Evolutionary conservation across 2,888 invertebrate species (phyloP), one percentile per base, ranked within the genome.

Genomic region (Calliscelio sp.): DNA sequence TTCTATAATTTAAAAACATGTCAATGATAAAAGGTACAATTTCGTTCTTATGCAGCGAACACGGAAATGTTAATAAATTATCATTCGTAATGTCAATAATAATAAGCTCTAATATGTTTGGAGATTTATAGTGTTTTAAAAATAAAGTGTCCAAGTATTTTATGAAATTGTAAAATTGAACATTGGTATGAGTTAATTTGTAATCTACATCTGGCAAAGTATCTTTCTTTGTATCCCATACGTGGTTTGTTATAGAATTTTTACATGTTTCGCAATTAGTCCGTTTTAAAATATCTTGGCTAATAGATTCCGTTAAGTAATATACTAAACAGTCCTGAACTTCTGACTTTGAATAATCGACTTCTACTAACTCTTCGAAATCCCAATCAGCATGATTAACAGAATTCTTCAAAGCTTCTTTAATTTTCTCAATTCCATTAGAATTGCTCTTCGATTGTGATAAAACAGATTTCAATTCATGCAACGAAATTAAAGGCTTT

Each of bases 291-390:
- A 85, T 77, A 0, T 24, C 20, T n/a, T 77, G 49, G 10, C 68
- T 63, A 7, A 85, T 57, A 71, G 61, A 49, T 25, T 66, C 83
- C n/a, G 83, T 78, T 20, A 85, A 24, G 38, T 77, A 83, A 66
- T 85, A 85, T 22, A 77, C 38, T 11, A 81, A 51, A 41, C 85
- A 85, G 57, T 81, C 77, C 66, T 41, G 41, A 10, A 85, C 75
- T 35, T 49, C 77, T 1, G 83, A 73, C 46, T 68, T 32, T n/a
- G 53, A 51, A 20, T 85, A 85, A 51, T 85, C 85, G 14, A 75
- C 81, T 44, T 85, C 82, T 16, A 74, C 51, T 16, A 81, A n/a
- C 5, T 74, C 59, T 59, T 83, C 80, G 20, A 85, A 80, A 11
- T 80, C 53, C 85, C 80, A 82, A 24, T 80, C 82, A 8, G 46